These are phyloP conservation scores for Meteorus cinctellus DNA, from an alignment of 2,888 invertebrate genomes.

Conservation along the genomic window DNA sequence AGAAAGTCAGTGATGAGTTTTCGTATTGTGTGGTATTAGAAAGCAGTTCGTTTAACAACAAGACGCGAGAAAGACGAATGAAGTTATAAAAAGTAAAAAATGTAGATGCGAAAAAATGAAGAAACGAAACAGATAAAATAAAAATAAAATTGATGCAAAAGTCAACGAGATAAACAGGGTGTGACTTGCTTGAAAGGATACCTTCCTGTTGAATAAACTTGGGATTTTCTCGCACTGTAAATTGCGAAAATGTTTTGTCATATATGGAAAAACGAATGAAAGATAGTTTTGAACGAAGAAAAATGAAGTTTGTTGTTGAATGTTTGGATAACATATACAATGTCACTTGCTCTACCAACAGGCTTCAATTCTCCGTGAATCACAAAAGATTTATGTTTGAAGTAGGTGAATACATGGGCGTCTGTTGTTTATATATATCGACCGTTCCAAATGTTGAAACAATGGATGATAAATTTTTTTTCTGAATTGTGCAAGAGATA, in stretches of 20 bases:
- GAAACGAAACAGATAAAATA: neutral
- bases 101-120: neutral
- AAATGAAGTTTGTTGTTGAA: slow-evolving; percentile 2
- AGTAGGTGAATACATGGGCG: neutral
- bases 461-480: neutral
- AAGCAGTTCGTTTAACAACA: slow-evolving; percentile 2
- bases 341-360: neutral
- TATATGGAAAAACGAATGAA: slow-evolving; percentile 15
- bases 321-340: slow-evolving; percentile 8
- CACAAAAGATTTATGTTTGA: neutral
- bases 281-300: slow-evolving; percentile 12
- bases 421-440: neutral
- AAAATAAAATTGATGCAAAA: slow-evolving; percentile 6
- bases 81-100: neutral
- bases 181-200: slow-evolving; percentile 19
- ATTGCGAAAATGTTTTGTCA: slow-evolving; percentile 2
- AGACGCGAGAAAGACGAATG: neutral
- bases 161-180: slow-evolving; percentile 26
- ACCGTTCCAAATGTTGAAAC: neutral
- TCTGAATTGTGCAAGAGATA: neutral
- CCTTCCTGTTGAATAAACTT: slow-evolving; percentile 21
- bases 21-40: slow-evolving; percentile 11
- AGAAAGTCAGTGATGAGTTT: neutral
- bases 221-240: slow-evolving; percentile 8
- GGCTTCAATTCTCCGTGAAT: neutral